Evolutionary conservation across 2,113 vertebrate species (phyloP).

Genomic region (Oxyruncus cristatus): DNA sequence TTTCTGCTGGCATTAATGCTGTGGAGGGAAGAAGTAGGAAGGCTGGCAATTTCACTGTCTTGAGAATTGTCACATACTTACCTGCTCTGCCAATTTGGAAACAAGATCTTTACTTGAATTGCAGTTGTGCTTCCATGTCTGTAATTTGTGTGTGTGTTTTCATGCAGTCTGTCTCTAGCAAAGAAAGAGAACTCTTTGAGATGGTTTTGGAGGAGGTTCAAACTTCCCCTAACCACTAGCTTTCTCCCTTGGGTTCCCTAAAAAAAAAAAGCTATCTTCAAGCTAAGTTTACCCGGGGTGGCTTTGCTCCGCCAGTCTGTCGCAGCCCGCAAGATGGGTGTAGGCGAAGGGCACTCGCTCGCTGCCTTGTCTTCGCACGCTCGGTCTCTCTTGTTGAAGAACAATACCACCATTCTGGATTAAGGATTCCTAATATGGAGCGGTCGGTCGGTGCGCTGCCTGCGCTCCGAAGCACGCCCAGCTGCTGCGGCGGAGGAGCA

Average conservation of each 20-base stretch:
- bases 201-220: conserved; percentile 19
- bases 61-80: background rate
- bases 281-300: conserved; percentile 24
- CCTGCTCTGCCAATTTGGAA: background rate
- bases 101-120: background rate
- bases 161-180: background rate
- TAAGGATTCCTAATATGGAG: conserved; percentile 56
- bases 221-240: conserved; percentile 1
- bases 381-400: background rate
- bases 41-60: background rate
- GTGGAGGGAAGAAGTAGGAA: background rate
- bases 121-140: background rate
- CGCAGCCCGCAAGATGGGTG: background rate
- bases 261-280: background rate
- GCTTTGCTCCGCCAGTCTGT: background rate
- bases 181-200: background rate
- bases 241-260: background rate
- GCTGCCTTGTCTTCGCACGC: background rate
- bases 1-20: background rate
- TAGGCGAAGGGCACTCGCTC: background rate
- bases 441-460: background rate
- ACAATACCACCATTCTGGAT: conserved; percentile 29
- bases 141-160: background rate
- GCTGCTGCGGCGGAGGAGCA: background rate
- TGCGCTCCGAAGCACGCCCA: background rate